phyloP scores from a whole-genome alignment of 1,140 invertebrate species.

The Antheraea mylitta region DNA sequence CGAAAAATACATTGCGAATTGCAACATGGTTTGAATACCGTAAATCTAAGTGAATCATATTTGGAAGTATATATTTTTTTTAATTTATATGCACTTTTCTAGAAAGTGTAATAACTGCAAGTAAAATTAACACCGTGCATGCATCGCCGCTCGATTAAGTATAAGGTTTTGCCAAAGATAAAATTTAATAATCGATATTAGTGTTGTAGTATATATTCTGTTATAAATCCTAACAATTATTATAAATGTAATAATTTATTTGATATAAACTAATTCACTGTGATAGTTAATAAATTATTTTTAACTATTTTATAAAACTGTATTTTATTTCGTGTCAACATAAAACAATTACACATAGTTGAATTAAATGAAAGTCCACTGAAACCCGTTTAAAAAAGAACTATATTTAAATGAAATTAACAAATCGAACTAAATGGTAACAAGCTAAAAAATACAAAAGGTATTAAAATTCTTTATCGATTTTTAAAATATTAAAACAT shows the following conservation, averaged over 20 bases:
- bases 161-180: background rate
- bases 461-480: conserved; percentile 39
- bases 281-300: conserved; percentile 39
- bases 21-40: no score
- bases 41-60: no score
- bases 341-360: background rate
- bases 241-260: conserved; percentile 3
- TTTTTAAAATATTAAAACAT: conserved; percentile 45
- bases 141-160: background rate
- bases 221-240: background rate
- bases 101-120: background rate
- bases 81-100: no score
- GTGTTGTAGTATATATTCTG: background rate
- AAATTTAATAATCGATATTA: background rate
- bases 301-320: conserved; percentile 20
- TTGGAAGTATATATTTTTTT: no score
- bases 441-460: conserved; percentile 60
- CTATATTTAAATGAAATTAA: conserved; percentile 74
- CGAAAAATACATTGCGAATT: no score
- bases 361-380: conserved; percentile 26
- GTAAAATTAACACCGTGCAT: background rate
- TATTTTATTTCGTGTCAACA: conserved; percentile 14
- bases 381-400: conserved; percentile 46
- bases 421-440: conserved; percentile 65
- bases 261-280: conserved; percentile 29